phyloP scores from a whole-genome alignment of 2,113 vertebrate species.

The Platysteira castanea region DNA sequence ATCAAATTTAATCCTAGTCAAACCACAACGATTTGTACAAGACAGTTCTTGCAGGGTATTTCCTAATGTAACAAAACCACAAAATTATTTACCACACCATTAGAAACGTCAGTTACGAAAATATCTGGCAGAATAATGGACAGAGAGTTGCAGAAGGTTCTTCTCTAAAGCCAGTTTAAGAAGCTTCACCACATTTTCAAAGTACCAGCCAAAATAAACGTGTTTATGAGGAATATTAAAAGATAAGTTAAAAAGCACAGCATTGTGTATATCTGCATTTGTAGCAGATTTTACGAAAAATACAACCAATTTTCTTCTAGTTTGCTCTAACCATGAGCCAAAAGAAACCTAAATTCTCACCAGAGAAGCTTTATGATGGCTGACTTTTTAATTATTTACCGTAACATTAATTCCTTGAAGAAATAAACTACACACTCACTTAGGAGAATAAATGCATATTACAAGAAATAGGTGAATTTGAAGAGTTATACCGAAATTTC shows the following conservation, averaged over 20 bases:
- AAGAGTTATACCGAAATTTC: not conserved
- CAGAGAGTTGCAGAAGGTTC: not conserved
- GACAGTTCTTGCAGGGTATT: not conserved
- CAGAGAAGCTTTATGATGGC: not conserved
- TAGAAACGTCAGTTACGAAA: not conserved
- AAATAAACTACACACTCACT: not conserved
- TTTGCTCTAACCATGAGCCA: not conserved
- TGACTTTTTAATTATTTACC: not conserved
- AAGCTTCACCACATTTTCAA: not conserved
- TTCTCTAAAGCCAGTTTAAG: not conserved
- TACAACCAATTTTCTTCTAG: not conserved
- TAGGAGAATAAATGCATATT: not conserved
- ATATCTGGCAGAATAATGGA: rapidly evolving
- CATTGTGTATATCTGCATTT: not conserved
- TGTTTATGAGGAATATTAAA: not conserved
- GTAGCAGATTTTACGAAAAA: not conserved
- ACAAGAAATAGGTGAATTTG: not conserved
- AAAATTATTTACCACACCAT: not conserved
- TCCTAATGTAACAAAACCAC: not conserved
- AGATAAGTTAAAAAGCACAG: not conserved
- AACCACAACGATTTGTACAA: not conserved
- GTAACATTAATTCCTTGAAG: not conserved
- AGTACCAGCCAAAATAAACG: not conserved
- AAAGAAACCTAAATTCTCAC: not conserved
- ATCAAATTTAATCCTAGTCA: not conserved